Base-by-base conservation (phyloP, 2,797 vertebrate species). In the Rostrhamus sociabilis region DNA sequence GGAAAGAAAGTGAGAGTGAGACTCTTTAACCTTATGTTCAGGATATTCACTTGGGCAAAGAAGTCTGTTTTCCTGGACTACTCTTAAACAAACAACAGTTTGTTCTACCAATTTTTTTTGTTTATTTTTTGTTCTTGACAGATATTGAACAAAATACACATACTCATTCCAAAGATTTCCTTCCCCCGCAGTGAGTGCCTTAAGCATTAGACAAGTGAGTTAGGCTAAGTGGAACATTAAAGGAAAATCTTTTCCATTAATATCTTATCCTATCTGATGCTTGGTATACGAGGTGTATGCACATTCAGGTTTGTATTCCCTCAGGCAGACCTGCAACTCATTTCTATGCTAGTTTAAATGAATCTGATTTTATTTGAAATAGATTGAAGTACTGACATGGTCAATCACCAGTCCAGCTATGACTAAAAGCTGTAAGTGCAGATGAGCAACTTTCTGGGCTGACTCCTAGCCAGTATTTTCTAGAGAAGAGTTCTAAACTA, bases 201-300 rank as follows among this genome's bases (percentile, higher is more conserved):
- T 55, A 71, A 83, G 7, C 11, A 55, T 7, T 43, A 64, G 15
- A n/a, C 9, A 66, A 76, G 16, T 67, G 48, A 67, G 12, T 42
- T 68, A 79, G 15, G 26, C 38, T 23, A 89, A 89, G 5, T 26
- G 18, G 19, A 86, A 73, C 27, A 31, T 47, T 42, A 72, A 89
- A 68, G 18, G 14, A 55, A 60, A 73, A 60, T 22, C 6, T 64
- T 69, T 89, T 60, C 27, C 11, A 20, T 32, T 52, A 63, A 31
- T 73, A 60, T 29, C 9, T 48, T 55, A 18, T 31, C 11, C 13
- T 74, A 26, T 34, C 27, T 86, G 40, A 68, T 68, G 3, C 11
- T 60, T 68, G 19, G 15, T 45, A 26, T 43, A 36, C 2, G 34
- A 38, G 6, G 19, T 5, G 16, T 11, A 84, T 0, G 0, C 3